A percentile compares a stretch with the other conserved stretches of the same genome.
phyloP scores from a whole-genome alignment of 1,140 invertebrate genomes.

The Dendrolimus punctatus region DNA sequence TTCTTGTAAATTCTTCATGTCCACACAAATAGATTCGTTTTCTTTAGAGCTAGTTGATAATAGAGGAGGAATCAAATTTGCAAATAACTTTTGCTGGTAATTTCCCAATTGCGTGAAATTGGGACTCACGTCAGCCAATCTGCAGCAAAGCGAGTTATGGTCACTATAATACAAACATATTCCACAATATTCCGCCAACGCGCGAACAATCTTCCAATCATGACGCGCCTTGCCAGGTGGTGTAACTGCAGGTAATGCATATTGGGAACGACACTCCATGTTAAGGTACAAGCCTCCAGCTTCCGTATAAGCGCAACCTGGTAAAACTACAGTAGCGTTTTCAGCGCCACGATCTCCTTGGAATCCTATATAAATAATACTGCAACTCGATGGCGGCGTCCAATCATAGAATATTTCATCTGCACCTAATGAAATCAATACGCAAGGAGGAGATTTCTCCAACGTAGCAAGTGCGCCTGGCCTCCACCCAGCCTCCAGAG shows the following conservation, averaged over 20 bases:
- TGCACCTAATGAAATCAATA: slow-evolving; percentile 50
- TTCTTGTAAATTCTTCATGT: slow-evolving; percentile 39
- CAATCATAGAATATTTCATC: slow-evolving; percentile 51
- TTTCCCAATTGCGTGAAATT: slow-evolving; percentile 33
- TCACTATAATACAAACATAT: slow-evolving; percentile 42
- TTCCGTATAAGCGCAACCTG: slow-evolving; percentile 84
- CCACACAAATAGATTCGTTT: slow-evolving; percentile 16
- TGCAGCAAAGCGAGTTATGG: slow-evolving; percentile 23
- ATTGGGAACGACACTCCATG: slow-evolving; percentile 53
- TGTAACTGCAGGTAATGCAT: slow-evolving; percentile 44
- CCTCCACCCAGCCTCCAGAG: slow-evolving; percentile 53
- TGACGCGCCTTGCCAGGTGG: slow-evolving; percentile 48
- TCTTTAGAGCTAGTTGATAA: slow-evolving; percentile 9
- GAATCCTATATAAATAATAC: slow-evolving; percentile 73
- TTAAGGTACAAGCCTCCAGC: slow-evolving; percentile 48
- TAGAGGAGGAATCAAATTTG: slow-evolving; percentile 20
- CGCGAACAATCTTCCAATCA: slow-evolving; percentile 59
- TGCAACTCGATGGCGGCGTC: slow-evolving; percentile 20
- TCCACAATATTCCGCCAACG: slow-evolving; percentile 41
- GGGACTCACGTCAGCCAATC: slow-evolving; percentile 49
- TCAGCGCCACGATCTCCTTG: slow-evolving; percentile 83
- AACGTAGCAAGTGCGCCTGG: slow-evolving; percentile 32
- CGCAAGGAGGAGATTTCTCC: slow-evolving; percentile 16
- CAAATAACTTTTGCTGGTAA: slow-evolving; percentile 41
- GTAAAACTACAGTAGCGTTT: slow-evolving; percentile 81